Conservation (phyloP, 1,140 invertebrate genomes). For the Drosophila equinoxialis region DNA sequence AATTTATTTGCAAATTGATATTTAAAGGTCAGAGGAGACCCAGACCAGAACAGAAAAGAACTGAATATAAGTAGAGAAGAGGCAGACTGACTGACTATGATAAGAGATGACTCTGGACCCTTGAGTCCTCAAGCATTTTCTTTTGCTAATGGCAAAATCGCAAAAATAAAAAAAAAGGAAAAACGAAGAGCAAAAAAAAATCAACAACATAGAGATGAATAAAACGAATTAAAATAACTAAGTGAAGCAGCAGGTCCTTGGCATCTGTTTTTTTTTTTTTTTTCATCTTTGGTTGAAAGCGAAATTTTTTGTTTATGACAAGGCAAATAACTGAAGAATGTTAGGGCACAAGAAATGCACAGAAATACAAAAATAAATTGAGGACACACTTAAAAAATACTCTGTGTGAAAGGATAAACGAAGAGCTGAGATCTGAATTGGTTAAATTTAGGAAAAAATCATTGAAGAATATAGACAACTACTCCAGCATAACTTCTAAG, state of each 20-base stretch:
- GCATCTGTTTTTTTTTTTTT: neutral
- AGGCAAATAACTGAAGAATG: slow-evolving; percentile 9
- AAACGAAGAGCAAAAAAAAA: slow-evolving; percentile 17
- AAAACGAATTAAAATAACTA: slow-evolving; percentile 61
- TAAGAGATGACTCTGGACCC: slow-evolving; percentile 3
- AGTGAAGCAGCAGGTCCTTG: slow-evolving; percentile 23
- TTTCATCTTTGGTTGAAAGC: slow-evolving; percentile 41
- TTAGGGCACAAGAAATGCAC: neutral
- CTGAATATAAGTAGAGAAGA: slow-evolving; percentile 3
- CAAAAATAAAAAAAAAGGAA: slow-evolving; percentile 37
- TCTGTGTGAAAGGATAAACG: neutral
- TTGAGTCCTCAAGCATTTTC: slow-evolving; percentile 22
- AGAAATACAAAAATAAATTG: neutral
- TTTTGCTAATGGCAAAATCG: slow-evolving; percentile 51
- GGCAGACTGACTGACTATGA: neutral
- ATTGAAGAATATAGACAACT: no score
- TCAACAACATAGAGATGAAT: neutral
- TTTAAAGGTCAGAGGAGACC: slow-evolving; percentile 66
- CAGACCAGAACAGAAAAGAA: slow-evolving; percentile 14
- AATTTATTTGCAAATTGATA: slow-evolving; percentile 81
- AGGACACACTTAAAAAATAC: neutral
- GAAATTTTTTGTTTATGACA: slow-evolving; percentile 47
- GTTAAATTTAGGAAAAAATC: no score
- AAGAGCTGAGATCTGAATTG: neutral
- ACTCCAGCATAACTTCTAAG: no score